Conservation (phyloP, 2,888 invertebrate genomes). For the Hartigia nigra region DNA sequence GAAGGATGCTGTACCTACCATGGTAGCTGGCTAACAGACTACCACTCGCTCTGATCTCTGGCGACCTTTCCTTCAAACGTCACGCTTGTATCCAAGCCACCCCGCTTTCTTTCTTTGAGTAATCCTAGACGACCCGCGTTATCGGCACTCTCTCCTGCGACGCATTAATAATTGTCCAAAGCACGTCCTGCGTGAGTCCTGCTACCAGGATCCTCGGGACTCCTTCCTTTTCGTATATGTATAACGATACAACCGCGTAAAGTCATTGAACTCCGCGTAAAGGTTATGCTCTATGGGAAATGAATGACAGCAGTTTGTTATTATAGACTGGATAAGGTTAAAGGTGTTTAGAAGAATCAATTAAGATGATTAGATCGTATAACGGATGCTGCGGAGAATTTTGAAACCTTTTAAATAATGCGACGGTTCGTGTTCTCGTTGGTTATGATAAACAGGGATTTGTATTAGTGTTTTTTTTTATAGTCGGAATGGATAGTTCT, state of each 20-base stretch:
- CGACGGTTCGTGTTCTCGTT: neutral
- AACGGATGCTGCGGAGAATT: neutral
- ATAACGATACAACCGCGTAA: neutral
- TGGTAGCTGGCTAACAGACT: neutral
- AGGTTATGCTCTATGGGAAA: neutral
- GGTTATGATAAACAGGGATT: neutral
- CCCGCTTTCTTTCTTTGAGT: neutral
- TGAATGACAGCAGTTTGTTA: neutral
- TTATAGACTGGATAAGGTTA: neutral
- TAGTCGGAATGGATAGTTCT: neutral
- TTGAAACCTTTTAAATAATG: neutral
- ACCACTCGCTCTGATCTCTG: neutral
- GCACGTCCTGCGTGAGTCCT: neutral
- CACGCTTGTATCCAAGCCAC: neutral
- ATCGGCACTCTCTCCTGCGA: neutral
- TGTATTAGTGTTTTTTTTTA: neutral
- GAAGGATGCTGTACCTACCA: neutral
- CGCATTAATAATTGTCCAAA: neutral
- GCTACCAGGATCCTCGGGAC: neutral
- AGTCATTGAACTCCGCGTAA: neutral
- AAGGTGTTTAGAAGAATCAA: neutral
- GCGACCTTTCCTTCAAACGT: neutral
- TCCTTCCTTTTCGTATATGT: neutral
- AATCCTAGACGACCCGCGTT: neutral
- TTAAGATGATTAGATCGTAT: neutral